phyloP scores from a whole-genome alignment of 2,888 invertebrate genomes.

The Deroplatys truncata region DNA sequence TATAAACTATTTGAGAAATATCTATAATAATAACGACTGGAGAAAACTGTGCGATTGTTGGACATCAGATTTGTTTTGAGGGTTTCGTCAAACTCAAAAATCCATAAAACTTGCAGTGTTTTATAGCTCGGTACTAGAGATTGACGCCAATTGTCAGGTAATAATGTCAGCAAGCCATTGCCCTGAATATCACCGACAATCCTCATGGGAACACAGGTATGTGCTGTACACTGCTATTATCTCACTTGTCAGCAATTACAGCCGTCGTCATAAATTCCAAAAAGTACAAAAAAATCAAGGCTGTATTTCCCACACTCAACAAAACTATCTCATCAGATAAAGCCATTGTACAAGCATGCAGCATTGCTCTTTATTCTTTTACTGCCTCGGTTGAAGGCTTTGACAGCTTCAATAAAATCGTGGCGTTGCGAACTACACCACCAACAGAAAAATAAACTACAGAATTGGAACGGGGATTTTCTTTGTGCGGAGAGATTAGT shows the following conservation, averaged over 20 bases:
- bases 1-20: too few species aligned
- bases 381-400: not conserved
- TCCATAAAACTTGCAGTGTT: too few species aligned
- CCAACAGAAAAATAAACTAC: not conserved
- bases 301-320: not conserved
- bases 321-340: not conserved
- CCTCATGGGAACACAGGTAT: not conserved
- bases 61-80: too few species aligned
- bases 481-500: not conserved
- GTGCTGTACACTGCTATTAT: not conserved
- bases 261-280: not conserved
- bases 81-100: too few species aligned
- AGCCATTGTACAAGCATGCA: not conserved
- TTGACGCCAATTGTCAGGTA: too few species aligned
- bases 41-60: too few species aligned
- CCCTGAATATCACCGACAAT: too few species aligned
- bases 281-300: not conserved
- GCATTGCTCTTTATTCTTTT: not conserved
- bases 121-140: too few species aligned
- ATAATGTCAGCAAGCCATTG: too few species aligned
- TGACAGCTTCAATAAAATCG: not conserved
- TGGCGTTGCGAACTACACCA: not conserved
- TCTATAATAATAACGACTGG: too few species aligned
- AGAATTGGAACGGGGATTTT: not conserved
- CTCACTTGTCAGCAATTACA: not conserved